Evolutionary conservation across 35 echinoderm and acorn worm species (phyloP).

Genomic region (Strongylocentrotus purpuratus): DNA sequence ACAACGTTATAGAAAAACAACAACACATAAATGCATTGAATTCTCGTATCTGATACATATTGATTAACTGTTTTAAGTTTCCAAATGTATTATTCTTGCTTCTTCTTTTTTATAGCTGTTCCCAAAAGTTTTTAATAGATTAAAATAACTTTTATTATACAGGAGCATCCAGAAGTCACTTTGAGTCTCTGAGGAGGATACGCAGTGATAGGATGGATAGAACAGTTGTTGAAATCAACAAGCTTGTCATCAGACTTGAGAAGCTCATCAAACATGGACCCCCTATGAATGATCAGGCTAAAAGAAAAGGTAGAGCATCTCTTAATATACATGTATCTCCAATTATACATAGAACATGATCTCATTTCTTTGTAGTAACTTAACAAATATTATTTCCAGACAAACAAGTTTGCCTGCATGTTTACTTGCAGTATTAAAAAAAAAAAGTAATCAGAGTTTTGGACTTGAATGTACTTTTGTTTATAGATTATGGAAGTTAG

Average conservation of each 20-base stretch:
- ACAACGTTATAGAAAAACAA: too few species aligned
- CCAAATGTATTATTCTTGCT: neutral
- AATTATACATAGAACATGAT: too few species aligned
- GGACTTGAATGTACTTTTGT: too few species aligned
- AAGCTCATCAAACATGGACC: constrained; percentile 74
- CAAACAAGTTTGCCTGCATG: too few species aligned
- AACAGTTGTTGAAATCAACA: constrained; percentile 91
- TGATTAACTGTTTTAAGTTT: neutral
- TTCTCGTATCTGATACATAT: neutral
- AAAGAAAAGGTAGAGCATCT: constrained; percentile 79
- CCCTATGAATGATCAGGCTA: constrained; percentile 66
- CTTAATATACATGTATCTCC: too few species aligned
- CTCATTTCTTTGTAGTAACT: too few species aligned
- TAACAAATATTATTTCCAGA: too few species aligned
- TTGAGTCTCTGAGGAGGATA: constrained; percentile 71
- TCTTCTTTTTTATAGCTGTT: neutral
- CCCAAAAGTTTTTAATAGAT: neutral
- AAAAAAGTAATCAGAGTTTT: too few species aligned
- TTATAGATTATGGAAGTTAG: too few species aligned
- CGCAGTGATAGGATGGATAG: constrained; percentile 76
- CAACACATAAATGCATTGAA: too few species aligned
- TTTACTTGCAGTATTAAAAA: too few species aligned
- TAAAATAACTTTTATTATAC: neutral
- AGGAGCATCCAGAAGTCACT: constrained; percentile 80
- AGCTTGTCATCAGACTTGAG: constrained; percentile 84